Base-by-base conservation (phyloP, 1,140 invertebrate genomes). In the Ridgeia piscesae region DNA sequence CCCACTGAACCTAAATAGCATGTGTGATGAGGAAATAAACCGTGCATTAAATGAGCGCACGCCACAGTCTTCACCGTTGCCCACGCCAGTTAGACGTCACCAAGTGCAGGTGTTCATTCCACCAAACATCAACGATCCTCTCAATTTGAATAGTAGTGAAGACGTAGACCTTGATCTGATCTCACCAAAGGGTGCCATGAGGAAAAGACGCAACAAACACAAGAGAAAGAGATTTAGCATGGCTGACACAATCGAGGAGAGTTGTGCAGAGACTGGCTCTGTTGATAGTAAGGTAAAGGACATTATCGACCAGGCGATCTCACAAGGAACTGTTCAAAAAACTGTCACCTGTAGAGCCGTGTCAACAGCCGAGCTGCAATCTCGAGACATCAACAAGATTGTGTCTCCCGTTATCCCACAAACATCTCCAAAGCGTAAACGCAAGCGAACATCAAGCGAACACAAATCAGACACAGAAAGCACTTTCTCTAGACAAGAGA, bases 81-180 rank as follows among this genome's bases (percentile, higher is more conserved):
- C 98, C n/a, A 98, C 97, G 89, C 98, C 98, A 58, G 97, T 97
- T 89, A 97, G 98, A 92, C 97, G 98, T 91, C 97, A 97, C 94
- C 98, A 97, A 92, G 97, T 99, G 92, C 98, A 98, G 96, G 98
- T 99, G 0, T 98, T 98, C 35, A 98, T 99, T 95, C 98, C 98
- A 91, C 97, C 98, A 48, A 98, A 99, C 96, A 98, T 98, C 92
- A 97, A 97, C 94, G 98, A 99, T 96, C 98, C 98, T 1, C 95
- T 99, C 34, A 98, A 99, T 96, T 96, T 99, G 90, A 97, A 97
- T 94, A 97, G 97, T 94, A 97, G 96, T 90, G 95, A 96, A 92
- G 97, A 98, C 94, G 97, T 97, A n/a, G 92, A 89, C 50, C 93
- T 93, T 95, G 97, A 98, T 94, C 97, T 98, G 33, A 77, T 50